Evolutionary conservation across 2,888 invertebrate species (phyloP).

Genomic region (Machimus rusticus): DNA sequence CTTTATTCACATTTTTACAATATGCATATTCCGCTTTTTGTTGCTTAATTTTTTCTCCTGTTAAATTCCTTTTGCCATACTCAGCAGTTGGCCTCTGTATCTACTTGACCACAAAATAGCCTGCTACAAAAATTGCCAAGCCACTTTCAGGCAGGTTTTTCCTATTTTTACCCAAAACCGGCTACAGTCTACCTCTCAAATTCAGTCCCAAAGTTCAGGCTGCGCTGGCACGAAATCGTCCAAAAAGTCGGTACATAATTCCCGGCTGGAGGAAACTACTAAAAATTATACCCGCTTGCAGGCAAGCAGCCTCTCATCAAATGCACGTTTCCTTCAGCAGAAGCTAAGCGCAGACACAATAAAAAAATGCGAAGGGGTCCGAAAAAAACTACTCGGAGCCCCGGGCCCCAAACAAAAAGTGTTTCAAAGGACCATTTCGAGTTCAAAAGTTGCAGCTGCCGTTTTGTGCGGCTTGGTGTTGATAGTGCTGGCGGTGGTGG

Average conservation of each 20-base stretch:
- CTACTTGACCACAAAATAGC: not conserved
- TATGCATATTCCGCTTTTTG: not conserved
- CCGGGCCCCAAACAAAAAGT: not conserved
- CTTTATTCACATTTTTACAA: not conserved
- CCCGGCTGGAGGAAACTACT: not conserved
- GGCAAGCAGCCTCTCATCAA: not conserved
- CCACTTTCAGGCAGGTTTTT: not conserved
- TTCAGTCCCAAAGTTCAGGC: not conserved
- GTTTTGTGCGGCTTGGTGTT: not conserved
- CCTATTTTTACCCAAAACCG: not conserved
- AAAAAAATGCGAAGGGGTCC: not conserved
- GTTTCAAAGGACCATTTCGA: not conserved
- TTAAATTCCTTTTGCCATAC: not conserved
- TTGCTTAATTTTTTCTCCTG: not conserved
- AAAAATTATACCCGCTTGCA: not conserved
- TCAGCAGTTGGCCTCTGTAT: not conserved
- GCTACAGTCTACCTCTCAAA: not conserved
- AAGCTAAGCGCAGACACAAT: not conserved
- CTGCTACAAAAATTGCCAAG: not conserved
- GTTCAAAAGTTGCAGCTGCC: conserved; percentile 19
- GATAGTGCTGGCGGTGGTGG: not conserved
- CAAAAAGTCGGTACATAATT: not conserved
- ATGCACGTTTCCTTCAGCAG: not conserved
- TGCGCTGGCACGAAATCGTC: not conserved
- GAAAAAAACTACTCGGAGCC: not conserved